Base-by-base conservation (phyloP, 2,113 vertebrate genomes). In the Tautogolabrus adspersus region DNA sequence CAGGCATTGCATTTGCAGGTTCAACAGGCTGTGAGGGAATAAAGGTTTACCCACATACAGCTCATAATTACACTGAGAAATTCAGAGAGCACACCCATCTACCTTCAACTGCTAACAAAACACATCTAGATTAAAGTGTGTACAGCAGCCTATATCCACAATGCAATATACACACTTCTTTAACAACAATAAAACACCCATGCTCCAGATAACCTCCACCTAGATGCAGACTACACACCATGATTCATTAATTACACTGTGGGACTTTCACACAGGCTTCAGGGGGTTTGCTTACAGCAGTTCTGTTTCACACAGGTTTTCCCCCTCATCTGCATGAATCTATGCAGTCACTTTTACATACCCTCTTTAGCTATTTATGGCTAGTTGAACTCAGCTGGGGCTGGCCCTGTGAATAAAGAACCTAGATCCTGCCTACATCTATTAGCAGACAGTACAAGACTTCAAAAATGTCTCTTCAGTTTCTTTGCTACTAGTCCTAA, bases 41-140 rank as follows among this genome's bases (percentile, higher is more conserved):
- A 55, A 70, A 71, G 21, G 9, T 11, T 55, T 11, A 52, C 16
- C 64, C 15, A 21, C 2, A 75, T 2, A 15, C 23, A 65, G 5
- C 22, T 84, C 34, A 62, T 44, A 49, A 7, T 15, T 63, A 70
- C 46, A 34, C 52, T 13, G 61, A 69, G 67, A 77, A 61, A 55
- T 62, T 65, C 23, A 61, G 4, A 38, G 8, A n/a, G 13, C 22
- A 64, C 65, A 46, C 8, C 8, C n/a, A 23, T 66, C 58, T 26
- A 51, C 42, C 2, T 30, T 58, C 60, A 69, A 49, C 42, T 30
- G 3, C 26, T 40, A 59, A 57, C 44, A 46, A 46, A 46, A 46
- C 34, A 5, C 19, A 47, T 71, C 52, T 38, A 54, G 51, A 30
- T 46, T 55, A 67, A 6, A 46, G 6, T 6, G 11, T 8, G 21